Evolutionary conservation across 2,797 vertebrate genomes (phyloP), one percentile per base, ranked within the genome.

Genomic region (Hypotaenidia okinawae): DNA sequence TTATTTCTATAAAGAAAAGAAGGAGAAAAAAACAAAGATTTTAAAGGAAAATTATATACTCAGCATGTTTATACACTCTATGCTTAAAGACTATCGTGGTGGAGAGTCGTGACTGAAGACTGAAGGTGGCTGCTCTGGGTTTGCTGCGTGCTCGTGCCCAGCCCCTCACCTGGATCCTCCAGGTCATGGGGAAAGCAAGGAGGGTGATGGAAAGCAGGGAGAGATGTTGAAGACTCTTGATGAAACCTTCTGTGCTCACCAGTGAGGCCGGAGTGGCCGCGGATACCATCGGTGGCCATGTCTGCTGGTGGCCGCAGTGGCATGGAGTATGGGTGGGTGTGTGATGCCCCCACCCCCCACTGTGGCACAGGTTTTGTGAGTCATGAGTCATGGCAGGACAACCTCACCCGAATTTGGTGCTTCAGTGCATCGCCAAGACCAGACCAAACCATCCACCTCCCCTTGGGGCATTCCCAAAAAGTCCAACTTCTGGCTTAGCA

Each of bases 1-100:
- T 96, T 97, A 95, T 95, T 97, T 95, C 94, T 96, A 25, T 94
- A 96, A 94, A 90, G 82, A 73, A 88, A 88, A 72, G 59, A 58
- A 70, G 51, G 13, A 57, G 49, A 25, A 28, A 35, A 37, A 58
- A 78, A 58, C 66, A 35, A 72, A 94, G 85, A 92, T 94, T 97
- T 96, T 88, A 97, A 96, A 91, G 94, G 79, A 77, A 96, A 95
- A 88, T 95, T 94, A 93, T 96, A 84, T 95, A 95, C 95, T 96
- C 95, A 87, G 93, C 97, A 97, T 97, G 97, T 97, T 96, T 93
- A 67, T 96, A 63, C 94, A 82, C 61, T 79, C 72, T 69, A 47
- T 41, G 66, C 87, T 96, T 66, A 90, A 80, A 83, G 83, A 87
- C 92, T 90, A 62, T 89, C 4, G 5, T 47, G 49, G 35, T 45